phyloP scores from a whole-genome alignment of 2,888 invertebrate species.

The Heliconius sara region DNA sequence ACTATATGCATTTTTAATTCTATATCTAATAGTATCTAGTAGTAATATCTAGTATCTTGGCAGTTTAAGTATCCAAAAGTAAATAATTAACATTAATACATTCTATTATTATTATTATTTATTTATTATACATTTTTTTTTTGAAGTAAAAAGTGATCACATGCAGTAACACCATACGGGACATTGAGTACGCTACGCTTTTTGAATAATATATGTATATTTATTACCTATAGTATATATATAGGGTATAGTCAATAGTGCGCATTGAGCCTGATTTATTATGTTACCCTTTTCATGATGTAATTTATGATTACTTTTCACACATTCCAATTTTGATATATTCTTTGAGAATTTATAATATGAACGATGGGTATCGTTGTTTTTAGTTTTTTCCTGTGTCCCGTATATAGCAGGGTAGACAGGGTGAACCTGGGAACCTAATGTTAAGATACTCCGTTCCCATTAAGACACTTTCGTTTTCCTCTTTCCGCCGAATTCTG shows the following conservation, averaged over 20 bases:
- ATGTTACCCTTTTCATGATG: background rate
- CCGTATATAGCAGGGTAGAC: background rate
- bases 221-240: no score
- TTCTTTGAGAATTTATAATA: background rate
- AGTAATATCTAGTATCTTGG: no score
- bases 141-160: background rate
- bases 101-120: background rate
- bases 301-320: background rate
- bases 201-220: background rate
- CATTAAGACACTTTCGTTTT: background rate
- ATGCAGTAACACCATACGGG: background rate
- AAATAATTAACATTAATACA: background rate
- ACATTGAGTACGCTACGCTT: background rate
- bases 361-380: background rate
- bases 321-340: background rate
- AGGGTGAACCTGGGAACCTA: background rate
- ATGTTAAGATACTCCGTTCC: background rate
- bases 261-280: background rate
- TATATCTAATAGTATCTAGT: no score
- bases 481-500: background rate
- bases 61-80: background rate
- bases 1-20: no score
- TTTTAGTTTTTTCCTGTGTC: no score
- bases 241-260: background rate
- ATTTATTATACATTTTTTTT: background rate